Evolutionary conservation across 2,797 vertebrate genomes (phyloP), one percentile per base, ranked within the genome.

Genomic region (Protosalanx chinensis): DNA sequence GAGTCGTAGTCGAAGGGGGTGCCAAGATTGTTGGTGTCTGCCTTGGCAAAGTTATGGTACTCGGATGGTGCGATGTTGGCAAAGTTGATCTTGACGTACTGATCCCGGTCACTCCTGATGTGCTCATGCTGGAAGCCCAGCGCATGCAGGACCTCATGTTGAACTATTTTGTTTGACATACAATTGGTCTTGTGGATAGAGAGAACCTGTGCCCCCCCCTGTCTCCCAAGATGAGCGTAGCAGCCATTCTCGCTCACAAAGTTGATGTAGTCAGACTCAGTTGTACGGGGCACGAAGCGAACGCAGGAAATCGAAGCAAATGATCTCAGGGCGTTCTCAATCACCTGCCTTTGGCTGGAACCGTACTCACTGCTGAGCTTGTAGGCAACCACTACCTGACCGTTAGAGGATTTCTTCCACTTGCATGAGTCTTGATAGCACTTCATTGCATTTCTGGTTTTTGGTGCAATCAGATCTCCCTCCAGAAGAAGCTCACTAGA

Each of bases 61-160:
- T 2, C 71, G 77, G 70, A 64, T 30, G 68, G 3, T 2, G 49
- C 12, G 35, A 85, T 87, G 70, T 90, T 80, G 1, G 86, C 41
- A 86, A 86, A 86, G 79, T 86, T 80, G 75, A 91, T 89, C 72
- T 70, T 84, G 41, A 91, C 83, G 0, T 90, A 80, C 16, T 79
- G 41, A 46, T 91, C 89, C 60, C 89, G 84, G 75, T 89, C 86
- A 29, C 89, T 89, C 75, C 89, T 84, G 66, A 73, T 77, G 64
- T 90, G 87, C 3, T 89, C 89, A 1, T 89, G 85, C 67, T 86
- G 64, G 72, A 90, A 89, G 4, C 89, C 85, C 75, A 91, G 69
- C 13, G 85, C 77, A 0, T 88, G 86, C 0, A 87, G 78, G 58
- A 89, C 68, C 29, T 90, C 86, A 1, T 88, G 86, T 0, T 90